Evolutionary conservation across 2,888 invertebrate species (phyloP), one percentile per base, ranked within the genome.

Genomic region (Agrochola lychnidis): DNA sequence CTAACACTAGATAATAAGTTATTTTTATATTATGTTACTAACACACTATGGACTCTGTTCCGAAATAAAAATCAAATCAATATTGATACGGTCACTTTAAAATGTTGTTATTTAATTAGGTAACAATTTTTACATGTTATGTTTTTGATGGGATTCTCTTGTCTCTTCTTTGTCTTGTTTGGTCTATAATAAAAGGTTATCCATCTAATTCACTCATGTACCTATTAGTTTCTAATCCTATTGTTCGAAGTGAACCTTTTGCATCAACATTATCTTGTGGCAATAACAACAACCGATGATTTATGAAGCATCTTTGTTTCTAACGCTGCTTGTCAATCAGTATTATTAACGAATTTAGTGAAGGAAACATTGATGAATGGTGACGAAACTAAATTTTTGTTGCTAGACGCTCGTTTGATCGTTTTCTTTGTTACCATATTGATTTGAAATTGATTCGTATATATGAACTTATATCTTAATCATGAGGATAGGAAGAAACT

Each of bases 251-350:
- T 64, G n/a, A 63, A n/a, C 62, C 62, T 84, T 83, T 66, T 78
- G 62, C 30, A 40, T 0, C 9, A 9, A 56, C 0, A 19, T 45
- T 40, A 36, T 36, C 9, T 40, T 1, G 25, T 76, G 73, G 30
- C 56, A 74, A 45, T 70, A 76, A 67, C 69, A 84, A 73, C 79
- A 57, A 22, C 36, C 63, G 45, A 63, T 86, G 87, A 86, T 86
- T 86, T 78, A 86, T 86, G 84, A 66, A 67, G 63, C 67, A 70
- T 78, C 80, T 76, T 86, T 84, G 82, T 84, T 82, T 81, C 81
- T 57, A 72, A 63, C 76, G 68, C 56, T 48, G 77, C 69, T 67
- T 84, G 79, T 84, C 86, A 82, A 84, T 86, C 82, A 84, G 57
- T 84, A 82, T 86, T 75, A 69, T 78, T 82, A 82, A 78, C 63